Base-by-base conservation (phyloP, 2,888 invertebrate genomes). In the Drymonia ruficornis region DNA sequence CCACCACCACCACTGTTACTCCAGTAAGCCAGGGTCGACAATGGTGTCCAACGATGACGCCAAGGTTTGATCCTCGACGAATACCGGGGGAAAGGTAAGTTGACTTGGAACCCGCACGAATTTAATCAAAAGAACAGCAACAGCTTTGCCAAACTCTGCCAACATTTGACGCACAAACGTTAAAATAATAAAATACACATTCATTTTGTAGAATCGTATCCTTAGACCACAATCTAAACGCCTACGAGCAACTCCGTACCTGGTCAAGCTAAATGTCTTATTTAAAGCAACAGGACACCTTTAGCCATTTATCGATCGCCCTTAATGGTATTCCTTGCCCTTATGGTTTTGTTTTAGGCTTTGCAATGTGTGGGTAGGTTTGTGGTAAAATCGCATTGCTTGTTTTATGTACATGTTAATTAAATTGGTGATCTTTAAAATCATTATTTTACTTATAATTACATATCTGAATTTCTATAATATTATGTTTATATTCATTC, bases 261-360 rank as follows among this genome's bases (percentile, higher is more conserved):
- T 75, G 64, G 31, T 2, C 31, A n/a, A 75, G 80, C 81, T 66
- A 83, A 89, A 90, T 87, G 88, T 89, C 89, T 91, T 86, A 84
- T 84, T 90, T 84, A 83, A 82, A 76, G 83, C 77, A 84, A 85
- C 80, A 74, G 64, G 82, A 83, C 80, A 81, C 73, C 59, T 72
- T 76, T 70, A 68, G 70, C 59, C 69, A 66, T 79, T 80, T 78
- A 82, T 80, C 72, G 74, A 68, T 59, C 57, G 52, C 52, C 49
- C 49, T 68, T 46, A 47, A 51, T 50, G 11, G 52, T 55, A 59
- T 62, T 47, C 57, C 54, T n/a, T 47, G 52, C 28, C 50, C 56
- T 62, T 63, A 56, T 46, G 16, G 46, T 23, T 23, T 6, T 23
- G 23, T 65, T 52, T 59, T 56, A 60, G 56, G 56, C 63, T 49